phyloP scores from a whole-genome alignment of 2,113 vertebrate genomes.

The Platichthys stellatus region DNA sequence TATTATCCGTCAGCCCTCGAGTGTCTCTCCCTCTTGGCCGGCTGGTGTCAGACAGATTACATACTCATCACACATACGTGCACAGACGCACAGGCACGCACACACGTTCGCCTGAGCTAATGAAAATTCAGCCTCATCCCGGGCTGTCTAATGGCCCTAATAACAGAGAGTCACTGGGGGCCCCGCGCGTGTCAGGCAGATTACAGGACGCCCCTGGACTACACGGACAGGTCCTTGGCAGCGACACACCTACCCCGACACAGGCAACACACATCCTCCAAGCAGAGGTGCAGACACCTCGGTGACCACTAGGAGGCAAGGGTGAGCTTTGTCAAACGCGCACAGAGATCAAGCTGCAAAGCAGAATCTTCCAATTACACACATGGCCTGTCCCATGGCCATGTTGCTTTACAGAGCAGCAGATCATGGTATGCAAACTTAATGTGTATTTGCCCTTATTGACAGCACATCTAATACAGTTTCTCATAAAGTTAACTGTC shows the following conservation, averaged over 20 bases:
- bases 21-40: constrained; percentile 64
- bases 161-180: constrained; percentile 78
- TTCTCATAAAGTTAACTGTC: constrained; percentile 37
- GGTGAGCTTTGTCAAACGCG: constrained; percentile 78
- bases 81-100: constrained; percentile 26
- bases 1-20: constrained; percentile 58
- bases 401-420: constrained; percentile 52
- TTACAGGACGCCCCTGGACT: constrained; percentile 72
- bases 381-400: constrained; percentile 65
- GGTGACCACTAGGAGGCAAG: constrained; percentile 87
- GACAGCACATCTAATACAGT: constrained; percentile 23
- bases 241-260: constrained; percentile 57
- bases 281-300: constrained; percentile 21
- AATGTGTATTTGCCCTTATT: background rate
- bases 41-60: constrained; percentile 79
- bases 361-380: constrained; percentile 66
- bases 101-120: constrained; percentile 67
- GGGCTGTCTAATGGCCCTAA: constrained; percentile 77
- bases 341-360: constrained; percentile 15
- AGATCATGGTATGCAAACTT: constrained; percentile 45
- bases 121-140: constrained; percentile 78
- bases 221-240: constrained; percentile 73
- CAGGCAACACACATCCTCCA: constrained; percentile 26
- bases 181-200: constrained; percentile 76
- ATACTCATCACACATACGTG: constrained; percentile 70